Evolutionary conservation across 2,113 vertebrate species (phyloP).

Genomic region (Rhynchopsitta pachyrhyncha): DNA sequence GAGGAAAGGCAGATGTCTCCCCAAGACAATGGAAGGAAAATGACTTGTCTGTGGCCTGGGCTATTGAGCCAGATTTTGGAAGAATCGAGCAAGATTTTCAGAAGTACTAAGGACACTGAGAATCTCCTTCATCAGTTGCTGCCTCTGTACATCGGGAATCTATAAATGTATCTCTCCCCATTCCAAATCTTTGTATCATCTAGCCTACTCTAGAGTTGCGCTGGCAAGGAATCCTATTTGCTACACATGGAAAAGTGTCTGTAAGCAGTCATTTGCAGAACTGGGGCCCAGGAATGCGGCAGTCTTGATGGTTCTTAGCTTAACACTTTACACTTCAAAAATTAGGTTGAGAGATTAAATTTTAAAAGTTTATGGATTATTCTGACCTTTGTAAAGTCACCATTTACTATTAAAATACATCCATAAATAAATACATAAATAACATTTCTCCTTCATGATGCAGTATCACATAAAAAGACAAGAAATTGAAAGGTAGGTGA

Average conservation of each 20-base stretch:
- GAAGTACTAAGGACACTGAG: neutral
- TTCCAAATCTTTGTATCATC: neutral
- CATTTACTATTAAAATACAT: neutral
- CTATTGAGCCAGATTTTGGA: neutral
- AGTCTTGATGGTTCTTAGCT: neutral
- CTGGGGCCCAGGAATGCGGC: fast-evolving
- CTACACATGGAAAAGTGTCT: neutral
- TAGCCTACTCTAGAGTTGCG: neutral
- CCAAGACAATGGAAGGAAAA: neutral
- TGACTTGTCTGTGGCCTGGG: neutral
- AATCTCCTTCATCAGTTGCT: neutral
- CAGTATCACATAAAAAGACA: neutral
- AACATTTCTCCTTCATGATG: neutral
- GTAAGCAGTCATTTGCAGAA: neutral
- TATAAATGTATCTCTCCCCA: neutral
- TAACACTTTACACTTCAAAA: neutral
- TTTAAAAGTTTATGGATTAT: neutral
- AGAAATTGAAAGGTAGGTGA: neutral
- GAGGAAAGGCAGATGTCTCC: neutral
- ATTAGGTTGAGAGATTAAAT: neutral
- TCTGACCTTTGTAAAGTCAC: neutral
- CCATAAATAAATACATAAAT: neutral
- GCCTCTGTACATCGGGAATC: neutral
- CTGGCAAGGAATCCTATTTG: neutral
- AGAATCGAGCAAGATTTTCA: neutral